Evolutionary conservation across 2,797 vertebrate species (phyloP).

Genomic region (Fistularia commersonii): DNA sequence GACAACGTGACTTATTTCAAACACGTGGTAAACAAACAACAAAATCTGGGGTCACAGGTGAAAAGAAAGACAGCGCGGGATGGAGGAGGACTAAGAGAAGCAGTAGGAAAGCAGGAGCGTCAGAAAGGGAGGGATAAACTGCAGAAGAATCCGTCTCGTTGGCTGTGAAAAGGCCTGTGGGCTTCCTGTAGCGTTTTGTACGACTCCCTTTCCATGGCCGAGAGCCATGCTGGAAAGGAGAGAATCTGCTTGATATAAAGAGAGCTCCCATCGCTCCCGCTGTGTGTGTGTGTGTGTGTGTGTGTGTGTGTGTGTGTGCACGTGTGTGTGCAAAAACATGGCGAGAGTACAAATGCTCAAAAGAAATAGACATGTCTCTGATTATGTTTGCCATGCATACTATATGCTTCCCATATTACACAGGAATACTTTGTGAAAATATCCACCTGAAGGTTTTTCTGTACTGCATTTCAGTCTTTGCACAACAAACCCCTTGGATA

Average conservation of each 20-base stretch:
- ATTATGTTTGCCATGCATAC: slow-evolving; percentile 25
- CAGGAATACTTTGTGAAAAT: neutral
- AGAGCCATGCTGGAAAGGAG: slow-evolving; percentile 31
- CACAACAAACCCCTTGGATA: slow-evolving; percentile 6
- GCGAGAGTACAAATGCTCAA: slow-evolving; percentile 19
- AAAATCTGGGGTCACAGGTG: neutral
- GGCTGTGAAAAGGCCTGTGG: slow-evolving; percentile 21
- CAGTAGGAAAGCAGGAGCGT: neutral
- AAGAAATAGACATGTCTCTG: slow-evolving; percentile 14
- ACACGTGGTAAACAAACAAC: slow-evolving; percentile 9
- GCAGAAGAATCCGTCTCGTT: slow-evolving; percentile 20
- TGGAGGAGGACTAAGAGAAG: slow-evolving; percentile 10
- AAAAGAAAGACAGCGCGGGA: neutral
- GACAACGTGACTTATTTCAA: slow-evolving; percentile 49
- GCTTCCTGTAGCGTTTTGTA: slow-evolving; percentile 21
- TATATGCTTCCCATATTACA: slow-evolving; percentile 3
- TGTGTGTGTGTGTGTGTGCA: slow-evolving; percentile 12
- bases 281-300: neutral
- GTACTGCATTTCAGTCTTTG: slow-evolving; percentile 17
- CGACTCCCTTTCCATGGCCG: slow-evolving; percentile 23
- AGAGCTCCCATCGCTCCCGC: slow-evolving; percentile 14
- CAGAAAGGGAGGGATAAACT: slow-evolving; percentile 14
- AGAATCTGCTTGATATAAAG: slow-evolving; percentile 28
- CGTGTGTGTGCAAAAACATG: slow-evolving; percentile 12
- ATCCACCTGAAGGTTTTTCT: neutral